Conservation (phyloP, 1,140 invertebrate species). For the Bombus confusus region DNA sequence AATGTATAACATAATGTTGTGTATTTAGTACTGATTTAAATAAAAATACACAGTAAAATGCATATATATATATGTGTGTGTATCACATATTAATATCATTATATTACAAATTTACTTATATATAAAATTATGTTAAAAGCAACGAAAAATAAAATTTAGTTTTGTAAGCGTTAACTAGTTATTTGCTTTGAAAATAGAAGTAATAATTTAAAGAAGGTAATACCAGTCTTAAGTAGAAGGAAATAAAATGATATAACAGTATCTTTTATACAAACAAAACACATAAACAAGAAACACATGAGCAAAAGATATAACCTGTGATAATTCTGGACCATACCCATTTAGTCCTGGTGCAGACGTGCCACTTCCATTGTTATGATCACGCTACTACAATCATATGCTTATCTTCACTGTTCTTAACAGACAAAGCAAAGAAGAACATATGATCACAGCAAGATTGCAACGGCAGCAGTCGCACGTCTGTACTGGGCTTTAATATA, state of each 20-base stretch:
- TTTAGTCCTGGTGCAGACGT: not conserved
- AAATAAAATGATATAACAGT: constrained; percentile 10
- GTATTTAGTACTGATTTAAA: not conserved
- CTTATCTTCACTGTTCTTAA: no score
- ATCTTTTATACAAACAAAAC: constrained; percentile 7
- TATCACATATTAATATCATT: no score
- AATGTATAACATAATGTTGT: not conserved
- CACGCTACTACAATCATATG: no score
- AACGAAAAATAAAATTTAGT: not conserved
- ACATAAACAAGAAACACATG: not conserved
- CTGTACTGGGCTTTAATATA: not conserved
- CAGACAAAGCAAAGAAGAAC: no score
- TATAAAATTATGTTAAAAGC: not conserved
- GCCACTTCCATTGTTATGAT: no score
- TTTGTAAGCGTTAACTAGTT: not conserved
- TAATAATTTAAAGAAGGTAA: constrained; percentile 8
- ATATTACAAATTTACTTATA: no score
- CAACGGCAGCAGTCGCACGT: no score
- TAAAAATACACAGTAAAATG: not conserved
- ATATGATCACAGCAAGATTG: no score
- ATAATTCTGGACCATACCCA: constrained; percentile 30
- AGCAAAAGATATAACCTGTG: not conserved
- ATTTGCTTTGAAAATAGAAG: not conserved
- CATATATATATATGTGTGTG: no score
- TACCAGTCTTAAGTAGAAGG: constrained; percentile 11